phyloP scores from a whole-genome alignment of 2,797 vertebrate genomes.

The Avahi laniger region DNA sequence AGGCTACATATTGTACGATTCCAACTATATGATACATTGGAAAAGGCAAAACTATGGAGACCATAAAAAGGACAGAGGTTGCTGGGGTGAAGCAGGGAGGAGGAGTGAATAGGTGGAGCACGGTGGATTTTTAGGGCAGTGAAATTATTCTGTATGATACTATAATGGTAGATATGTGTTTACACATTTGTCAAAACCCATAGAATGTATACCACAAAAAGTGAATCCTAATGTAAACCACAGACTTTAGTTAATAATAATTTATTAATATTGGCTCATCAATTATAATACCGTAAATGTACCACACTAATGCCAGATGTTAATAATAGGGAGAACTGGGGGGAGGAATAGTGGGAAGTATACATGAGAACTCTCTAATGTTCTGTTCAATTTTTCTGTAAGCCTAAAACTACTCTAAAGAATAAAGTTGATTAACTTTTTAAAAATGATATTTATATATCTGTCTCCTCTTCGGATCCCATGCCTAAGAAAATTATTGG shows the following conservation, averaged over 20 bases:
- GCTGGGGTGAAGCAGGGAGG: too few relatives aligned
- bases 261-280: neutral
- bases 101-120: neutral
- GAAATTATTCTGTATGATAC: neutral
- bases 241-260: neutral
- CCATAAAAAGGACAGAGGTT: neutral
- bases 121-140: neutral
- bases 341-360: neutral
- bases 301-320: neutral
- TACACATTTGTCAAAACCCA: neutral
- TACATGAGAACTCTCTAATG: neutral
- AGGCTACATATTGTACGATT: neutral
- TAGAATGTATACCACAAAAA: neutral
- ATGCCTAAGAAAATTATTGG: neutral
- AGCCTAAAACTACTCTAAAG: neutral
- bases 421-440: neutral
- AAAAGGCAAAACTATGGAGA: neutral
- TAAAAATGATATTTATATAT: neutral
- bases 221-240: neutral
- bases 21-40: neutral
- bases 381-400: neutral
- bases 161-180: neutral
- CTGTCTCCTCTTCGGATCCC: neutral
- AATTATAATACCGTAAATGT: neutral
- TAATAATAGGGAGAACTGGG: neutral